Base-by-base conservation (phyloP, 2,113 vertebrate genomes). In the Eudyptes chrysolophus region DNA sequence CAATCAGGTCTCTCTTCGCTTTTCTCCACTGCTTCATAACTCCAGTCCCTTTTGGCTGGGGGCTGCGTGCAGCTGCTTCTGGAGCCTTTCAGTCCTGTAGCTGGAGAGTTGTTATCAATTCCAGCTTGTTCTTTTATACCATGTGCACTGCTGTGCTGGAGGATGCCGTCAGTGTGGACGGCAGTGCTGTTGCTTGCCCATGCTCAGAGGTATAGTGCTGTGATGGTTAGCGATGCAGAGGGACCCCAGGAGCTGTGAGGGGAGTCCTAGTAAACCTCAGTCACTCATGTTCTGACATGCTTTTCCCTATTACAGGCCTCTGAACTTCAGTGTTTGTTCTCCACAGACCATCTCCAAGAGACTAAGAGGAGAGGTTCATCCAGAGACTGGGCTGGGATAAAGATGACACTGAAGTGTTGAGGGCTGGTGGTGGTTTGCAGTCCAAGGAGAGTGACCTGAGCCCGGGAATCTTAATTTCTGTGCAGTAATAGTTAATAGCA, bases 71-170 rank as follows among this genome's bases (percentile, higher is more conserved):
- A 95, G 90, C 89, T 97, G 96, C 52, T 64, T 79, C 70, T 84
- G 91, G 54, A 85, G 80, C 78, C 89, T 87, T 90, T 94, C 54
- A 80, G 69, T 88, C 80, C 65, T 84, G 16, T 92, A 93, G 76
- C 66, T 95, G 83, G 79, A 90, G 85, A 52, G 74, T 18, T 85
- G 65, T 78, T 89, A 84, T 13, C 58, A 61, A 9, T 79, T 84
- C 72, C 64, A 92, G 51, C 88, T 88, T 0, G 0, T 76, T 89
- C 68, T 88, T 89, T 90, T 70, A 24, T 80, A 68, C 87, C 22
- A 18, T 40, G 26, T 13, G 2, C 13, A 9, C 79, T 78, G 55
- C 70, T 81, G 74, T 79, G 70, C 87, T 92, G 69, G 58, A 91
- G 80, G 88, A 83, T 87, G 65, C 55, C 30, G 12, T 62, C 70